Evolutionary conservation across 1,140 invertebrate species (phyloP).

Genomic region (Drosophila varians): DNA sequence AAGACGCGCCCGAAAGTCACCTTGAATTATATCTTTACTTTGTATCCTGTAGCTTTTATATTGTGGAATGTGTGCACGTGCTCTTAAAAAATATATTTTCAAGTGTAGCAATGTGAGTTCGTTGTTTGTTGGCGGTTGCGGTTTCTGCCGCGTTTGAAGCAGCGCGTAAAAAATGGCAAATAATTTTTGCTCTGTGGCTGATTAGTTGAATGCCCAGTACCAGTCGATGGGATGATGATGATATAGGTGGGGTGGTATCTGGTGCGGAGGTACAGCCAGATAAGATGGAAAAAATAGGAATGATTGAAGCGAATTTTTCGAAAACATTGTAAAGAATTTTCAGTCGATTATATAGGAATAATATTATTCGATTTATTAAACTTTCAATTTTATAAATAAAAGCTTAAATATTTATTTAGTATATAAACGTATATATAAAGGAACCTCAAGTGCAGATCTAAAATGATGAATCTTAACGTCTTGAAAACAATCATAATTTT

Average conservation of each 20-base stretch:
- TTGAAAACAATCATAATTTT: neutral
- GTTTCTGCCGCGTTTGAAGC: conserved; percentile 74
- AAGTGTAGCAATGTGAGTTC: conserved; percentile 19
- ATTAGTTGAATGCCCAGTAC: conserved; percentile 71
- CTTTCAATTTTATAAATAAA: no score
- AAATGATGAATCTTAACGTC: no score
- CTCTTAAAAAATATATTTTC: conserved; percentile 1
- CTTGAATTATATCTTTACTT: neutral
- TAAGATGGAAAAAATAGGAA: conserved; percentile 11
- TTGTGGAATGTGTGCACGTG: neutral
- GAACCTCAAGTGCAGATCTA: no score
- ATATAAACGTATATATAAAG: no score
- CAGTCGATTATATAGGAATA: no score
- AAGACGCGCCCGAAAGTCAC: neutral
- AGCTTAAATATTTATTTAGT: no score
- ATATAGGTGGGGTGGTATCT: neutral
- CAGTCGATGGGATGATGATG: conserved; percentile 41
- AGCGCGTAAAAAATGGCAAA: conserved; percentile 81
- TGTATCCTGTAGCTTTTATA: neutral
- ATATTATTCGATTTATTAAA: no score
- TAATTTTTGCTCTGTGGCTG: conserved; percentile 78
- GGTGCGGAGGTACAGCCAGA: neutral
- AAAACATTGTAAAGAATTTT: no score
- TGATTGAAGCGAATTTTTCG: conserved; percentile 1
- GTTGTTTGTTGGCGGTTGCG: conserved; percentile 50